Evolutionary conservation across 2,113 vertebrate species (phyloP), one percentile per base, ranked within the genome.

Genomic region (Spea bombifrons): DNA sequence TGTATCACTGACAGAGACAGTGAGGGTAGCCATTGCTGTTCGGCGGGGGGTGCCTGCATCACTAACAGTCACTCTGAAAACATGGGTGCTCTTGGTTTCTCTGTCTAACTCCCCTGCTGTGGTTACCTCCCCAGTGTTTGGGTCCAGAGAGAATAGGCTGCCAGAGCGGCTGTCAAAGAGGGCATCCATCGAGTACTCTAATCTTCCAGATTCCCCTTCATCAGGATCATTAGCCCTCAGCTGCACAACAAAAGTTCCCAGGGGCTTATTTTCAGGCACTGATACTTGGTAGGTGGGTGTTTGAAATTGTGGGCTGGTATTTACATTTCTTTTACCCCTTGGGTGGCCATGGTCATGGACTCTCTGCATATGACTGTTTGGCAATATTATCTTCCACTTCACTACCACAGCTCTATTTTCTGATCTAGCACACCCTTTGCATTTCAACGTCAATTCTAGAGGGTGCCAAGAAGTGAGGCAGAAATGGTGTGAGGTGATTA

Each of bases 141-240:
- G 84, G 61, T 95, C 92, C 5, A 96, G 84, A 0, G 90, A 90
- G 78, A 94, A 93, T 80, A 96, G 87, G 4, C 91, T 86, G 30
- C 94, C 94, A 7, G 95, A 99, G 44, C 97, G 93, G 85, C 96
- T 99, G 82, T 99, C 96, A 0, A 98, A 97, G 5, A 98, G 93
- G 5, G 97, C 96, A 5, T 96, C 95, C 84, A 98, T 94, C 46
- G 94, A 82, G 67, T 98, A 99, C 83, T 86, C 94, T 79, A 98
- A 86, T 64, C 84, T 81, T 1, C 97, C 97, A 0, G 94, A 93
- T 13, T 97, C 95, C 0, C 96, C 97, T 69, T 94, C 89, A 3
- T 98, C 96, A 0, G 88, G 88, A 81, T 98, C 96, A 7, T 91
- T 82, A 0, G 96, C 97, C 45, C 88, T 91, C 69, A 99, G 83